phyloP scores from a whole-genome alignment of 2,797 vertebrate species.

The Aplochiton taeniatus region DNA sequence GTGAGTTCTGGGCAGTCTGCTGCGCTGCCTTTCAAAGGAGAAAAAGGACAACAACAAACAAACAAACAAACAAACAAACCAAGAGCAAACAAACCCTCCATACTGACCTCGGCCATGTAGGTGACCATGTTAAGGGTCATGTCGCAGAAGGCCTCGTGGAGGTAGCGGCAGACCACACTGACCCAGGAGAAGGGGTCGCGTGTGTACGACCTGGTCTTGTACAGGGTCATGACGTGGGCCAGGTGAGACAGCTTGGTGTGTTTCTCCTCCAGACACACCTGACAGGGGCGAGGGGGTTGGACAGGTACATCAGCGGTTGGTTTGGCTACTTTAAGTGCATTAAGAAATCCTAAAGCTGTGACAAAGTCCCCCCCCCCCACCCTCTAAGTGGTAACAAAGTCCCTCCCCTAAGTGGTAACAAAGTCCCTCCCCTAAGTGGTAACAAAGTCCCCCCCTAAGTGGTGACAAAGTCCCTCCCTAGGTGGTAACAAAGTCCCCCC shows the following conservation, averaged over 20 bases:
- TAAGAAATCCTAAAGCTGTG: no score
- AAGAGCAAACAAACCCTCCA: conserved; percentile 16
- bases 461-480: not conserved
- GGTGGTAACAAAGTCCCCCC: no score
- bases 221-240: conserved; percentile 98
- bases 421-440: no score
- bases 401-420: no score
- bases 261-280: conserved; percentile 97
- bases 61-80: not conserved
- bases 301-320: no score
- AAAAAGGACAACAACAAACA: not conserved
- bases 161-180: conserved; percentile 95
- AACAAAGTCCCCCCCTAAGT: not conserved
- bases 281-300: conserved; percentile 5
- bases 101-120: conserved; percentile 91
- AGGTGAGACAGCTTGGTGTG: conserved; percentile 94
- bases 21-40: no score
- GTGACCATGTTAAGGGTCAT: conserved; percentile 96
- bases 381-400: no score
- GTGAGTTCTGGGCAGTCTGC: not conserved
- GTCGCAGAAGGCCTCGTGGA: conserved; percentile 94
- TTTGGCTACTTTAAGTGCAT: no score
- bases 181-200: conserved; percentile 96
- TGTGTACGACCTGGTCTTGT: conserved; percentile 96
- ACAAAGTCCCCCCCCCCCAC: no score